A percentile compares a stretch with the other conserved stretches of the same genome.
These are phyloP conservation scores for Phengaris arion DNA, from an alignment of 2,888 invertebrate species.

Conservation along the genomic window DNA sequence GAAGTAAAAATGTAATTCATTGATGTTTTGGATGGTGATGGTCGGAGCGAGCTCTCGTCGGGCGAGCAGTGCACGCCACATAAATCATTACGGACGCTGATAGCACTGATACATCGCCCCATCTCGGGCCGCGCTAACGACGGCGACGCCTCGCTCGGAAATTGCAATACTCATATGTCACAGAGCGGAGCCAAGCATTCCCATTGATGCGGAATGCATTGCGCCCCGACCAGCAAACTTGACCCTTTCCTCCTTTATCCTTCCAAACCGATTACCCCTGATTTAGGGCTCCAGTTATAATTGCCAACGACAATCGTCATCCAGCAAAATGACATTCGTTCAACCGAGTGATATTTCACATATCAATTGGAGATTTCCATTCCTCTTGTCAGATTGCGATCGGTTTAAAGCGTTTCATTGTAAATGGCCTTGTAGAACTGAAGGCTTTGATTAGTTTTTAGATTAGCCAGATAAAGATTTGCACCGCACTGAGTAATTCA, in stretches of 20 bases:
- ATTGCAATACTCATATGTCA: conserved; percentile 74
- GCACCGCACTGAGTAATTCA: not conserved
- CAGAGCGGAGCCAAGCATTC: conserved; percentile 56
- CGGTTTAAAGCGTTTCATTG: not conserved
- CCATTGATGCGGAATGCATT: conserved; percentile 56
- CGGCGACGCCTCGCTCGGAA: conserved; percentile 56
- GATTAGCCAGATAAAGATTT: not conserved
- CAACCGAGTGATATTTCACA: conserved; percentile 52
- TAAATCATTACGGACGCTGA: conserved; percentile 55
- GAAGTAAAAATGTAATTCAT: conserved; percentile 14
- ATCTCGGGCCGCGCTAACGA: conserved; percentile 51
- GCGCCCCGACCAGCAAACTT: conserved; percentile 50
- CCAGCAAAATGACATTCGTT: conserved; percentile 44
- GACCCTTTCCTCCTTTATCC: conserved; percentile 42
- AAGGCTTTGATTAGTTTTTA: not conserved
- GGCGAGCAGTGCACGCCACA: conserved; percentile 49
- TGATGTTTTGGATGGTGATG: conserved; percentile 23
- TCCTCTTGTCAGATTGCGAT: conserved; percentile 16
- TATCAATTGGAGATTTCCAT: conserved; percentile 34
- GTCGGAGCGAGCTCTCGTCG: conserved; percentile 42
- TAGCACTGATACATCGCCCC: conserved; percentile 50
- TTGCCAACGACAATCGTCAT: conserved; percentile 34
- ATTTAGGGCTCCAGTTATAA: conserved; percentile 26
- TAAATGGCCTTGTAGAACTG: not conserved
- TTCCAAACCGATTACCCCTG: conserved; percentile 27